These are phyloP conservation scores for Morelia viridis DNA, from an alignment of 2,797 vertebrate species.

Conservation along the genomic window DNA sequence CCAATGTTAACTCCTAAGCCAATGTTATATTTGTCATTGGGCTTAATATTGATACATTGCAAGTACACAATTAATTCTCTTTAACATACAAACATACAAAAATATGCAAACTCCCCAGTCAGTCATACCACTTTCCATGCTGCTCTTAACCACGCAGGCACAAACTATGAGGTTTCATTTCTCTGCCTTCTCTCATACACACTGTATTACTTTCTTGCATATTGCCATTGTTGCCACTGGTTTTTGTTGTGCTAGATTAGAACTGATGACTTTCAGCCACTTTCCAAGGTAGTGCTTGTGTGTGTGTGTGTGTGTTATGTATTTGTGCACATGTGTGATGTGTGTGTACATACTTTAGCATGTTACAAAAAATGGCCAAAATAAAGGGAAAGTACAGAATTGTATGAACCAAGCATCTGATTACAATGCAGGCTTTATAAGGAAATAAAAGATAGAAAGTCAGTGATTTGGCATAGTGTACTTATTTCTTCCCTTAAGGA, in stretches of 20 bases:
- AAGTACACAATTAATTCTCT: no score
- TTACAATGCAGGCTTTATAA: neutral
- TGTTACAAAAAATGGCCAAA: neutral
- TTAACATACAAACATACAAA: no score
- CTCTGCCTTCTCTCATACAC: neutral
- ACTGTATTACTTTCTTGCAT: neutral
- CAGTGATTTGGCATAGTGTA: neutral
- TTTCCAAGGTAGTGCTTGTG: constrained; percentile 26
- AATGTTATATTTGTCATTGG: no score
- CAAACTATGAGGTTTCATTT: neutral
- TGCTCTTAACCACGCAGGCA: neutral
- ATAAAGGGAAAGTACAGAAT: neutral
- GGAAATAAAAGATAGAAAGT: neutral
- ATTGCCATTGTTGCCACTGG: accelerated
- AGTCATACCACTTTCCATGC: neutral
- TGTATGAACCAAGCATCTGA: neutral
- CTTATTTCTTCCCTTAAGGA: constrained; percentile 7
- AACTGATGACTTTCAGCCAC: constrained; percentile 31
- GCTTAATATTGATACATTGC: no score
- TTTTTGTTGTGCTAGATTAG: neutral
- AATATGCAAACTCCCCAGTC: no score
- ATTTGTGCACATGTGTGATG: neutral
- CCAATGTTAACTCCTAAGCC: no score
- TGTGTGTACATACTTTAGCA: neutral
- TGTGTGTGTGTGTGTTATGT: neutral